Conservation (phyloP, 1,140 invertebrate genomes). For the Ceratina australensis region DNA sequence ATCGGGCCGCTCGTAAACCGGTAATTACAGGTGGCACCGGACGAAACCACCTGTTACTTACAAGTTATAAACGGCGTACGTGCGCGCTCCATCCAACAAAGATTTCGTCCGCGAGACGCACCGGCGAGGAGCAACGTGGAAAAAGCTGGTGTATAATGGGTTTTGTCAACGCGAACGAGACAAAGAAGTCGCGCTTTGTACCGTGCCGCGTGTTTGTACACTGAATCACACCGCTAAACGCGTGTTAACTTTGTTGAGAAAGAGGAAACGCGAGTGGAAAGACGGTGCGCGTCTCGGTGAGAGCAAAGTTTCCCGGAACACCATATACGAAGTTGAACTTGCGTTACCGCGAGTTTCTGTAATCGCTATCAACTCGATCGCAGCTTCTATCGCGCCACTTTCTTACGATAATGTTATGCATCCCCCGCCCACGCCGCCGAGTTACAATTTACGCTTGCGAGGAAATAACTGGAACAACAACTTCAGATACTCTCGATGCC, state of each 20-base stretch:
- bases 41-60: slow-evolving; percentile 60
- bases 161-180: background rate
- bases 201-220: slow-evolving; percentile 17
- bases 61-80: slow-evolving; percentile 45
- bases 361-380: background rate
- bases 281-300: background rate
- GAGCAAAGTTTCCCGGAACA: background rate
- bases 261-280: background rate
- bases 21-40: slow-evolving; percentile 61
- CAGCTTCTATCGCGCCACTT: slow-evolving; percentile 6
- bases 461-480: background rate
- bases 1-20: slow-evolving; percentile 48
- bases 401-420: slow-evolving; percentile 23
- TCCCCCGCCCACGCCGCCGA: background rate
- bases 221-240: slow-evolving; percentile 7
- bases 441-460: background rate
- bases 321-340: background rate
- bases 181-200: slow-evolving; percentile 22
- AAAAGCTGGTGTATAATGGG: background rate
- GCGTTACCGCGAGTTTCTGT: background rate
- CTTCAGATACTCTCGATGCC: background rate
- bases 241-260: slow-evolving; percentile 6
- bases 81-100: background rate
- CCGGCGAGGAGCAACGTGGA: background rate
- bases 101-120: background rate